Conservation (phyloP, 2,113 vertebrate species). For the Oophaga pumilio region DNA sequence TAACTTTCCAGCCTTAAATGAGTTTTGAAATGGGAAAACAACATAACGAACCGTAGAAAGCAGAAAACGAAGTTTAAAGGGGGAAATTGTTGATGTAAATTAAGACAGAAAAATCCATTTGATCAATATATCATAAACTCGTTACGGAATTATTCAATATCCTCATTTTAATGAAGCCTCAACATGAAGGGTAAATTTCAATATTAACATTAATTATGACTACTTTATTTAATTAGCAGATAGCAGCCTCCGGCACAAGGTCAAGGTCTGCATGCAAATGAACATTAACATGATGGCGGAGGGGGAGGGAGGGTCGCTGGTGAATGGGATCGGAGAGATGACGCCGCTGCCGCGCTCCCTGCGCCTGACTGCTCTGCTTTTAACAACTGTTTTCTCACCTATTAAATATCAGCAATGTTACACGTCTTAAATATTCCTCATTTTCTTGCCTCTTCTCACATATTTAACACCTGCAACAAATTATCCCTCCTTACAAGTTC, state of each 20-base stretch:
- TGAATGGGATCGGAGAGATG: not conserved
- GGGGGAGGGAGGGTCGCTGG: not conserved
- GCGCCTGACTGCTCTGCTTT: not conserved
- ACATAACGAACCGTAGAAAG: not conserved
- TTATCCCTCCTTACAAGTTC: not conserved
- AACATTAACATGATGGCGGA: not conserved
- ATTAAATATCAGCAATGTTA: not conserved
- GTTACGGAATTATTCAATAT: constrained; percentile 38
- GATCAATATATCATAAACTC: constrained; percentile 19
- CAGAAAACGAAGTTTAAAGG: not conserved
- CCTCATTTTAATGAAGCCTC: constrained; percentile 20
- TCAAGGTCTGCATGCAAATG: constrained; percentile 23
- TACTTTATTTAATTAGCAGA: constrained; percentile 28
- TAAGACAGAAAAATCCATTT: not conserved
- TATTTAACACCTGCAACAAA: not conserved
- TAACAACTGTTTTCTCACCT: not conserved
- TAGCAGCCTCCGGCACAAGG: constrained; percentile 18
- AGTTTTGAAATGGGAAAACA: not conserved
- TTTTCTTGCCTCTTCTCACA: not conserved
- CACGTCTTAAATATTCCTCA: not conserved
- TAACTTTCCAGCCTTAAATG: not conserved
- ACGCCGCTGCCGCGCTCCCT: not conserved
- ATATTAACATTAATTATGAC: constrained; percentile 43
- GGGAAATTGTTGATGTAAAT: not conserved
- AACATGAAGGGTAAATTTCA: not conserved